phyloP scores from a whole-genome alignment of 2,113 vertebrate genomes.

The Turnix velox region DNA sequence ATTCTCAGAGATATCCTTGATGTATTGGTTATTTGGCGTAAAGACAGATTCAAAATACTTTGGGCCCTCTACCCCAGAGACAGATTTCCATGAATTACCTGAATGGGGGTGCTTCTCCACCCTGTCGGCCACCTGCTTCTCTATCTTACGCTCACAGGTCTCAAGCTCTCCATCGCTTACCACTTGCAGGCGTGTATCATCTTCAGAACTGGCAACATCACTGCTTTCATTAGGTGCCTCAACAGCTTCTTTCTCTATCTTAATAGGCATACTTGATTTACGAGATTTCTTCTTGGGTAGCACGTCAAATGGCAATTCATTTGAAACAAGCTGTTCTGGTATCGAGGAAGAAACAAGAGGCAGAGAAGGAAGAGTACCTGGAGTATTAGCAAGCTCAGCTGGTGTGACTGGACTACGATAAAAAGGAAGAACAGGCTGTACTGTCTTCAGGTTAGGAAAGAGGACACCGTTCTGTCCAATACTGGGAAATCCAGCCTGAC shows the following conservation, averaged over 20 bases:
- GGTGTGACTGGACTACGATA: constrained; percentile 92
- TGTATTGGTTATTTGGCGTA: constrained; percentile 35
- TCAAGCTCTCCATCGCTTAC: constrained; percentile 72
- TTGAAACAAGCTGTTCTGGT: constrained; percentile 76
- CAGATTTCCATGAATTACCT: constrained; percentile 50
- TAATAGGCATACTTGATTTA: constrained; percentile 98
- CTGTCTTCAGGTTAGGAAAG: constrained; percentile 93
- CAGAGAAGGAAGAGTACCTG: constrained; percentile 88
- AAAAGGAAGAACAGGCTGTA: constrained; percentile 95
- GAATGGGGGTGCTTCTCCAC: constrained; percentile 51
- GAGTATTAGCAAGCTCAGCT: constrained; percentile 91
- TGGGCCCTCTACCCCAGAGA: constrained; percentile 57
- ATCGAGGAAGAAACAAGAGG: constrained; percentile 88
- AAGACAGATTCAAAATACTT: constrained; percentile 54
- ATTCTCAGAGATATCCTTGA: constrained; percentile 61
- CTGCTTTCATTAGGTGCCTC: constrained; percentile 71
- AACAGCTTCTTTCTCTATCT: constrained; percentile 89
- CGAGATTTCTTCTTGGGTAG: constrained; percentile 98
- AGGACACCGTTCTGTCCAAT: constrained; percentile 87
- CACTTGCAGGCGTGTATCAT: constrained; percentile 71
- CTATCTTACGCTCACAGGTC: constrained; percentile 59
- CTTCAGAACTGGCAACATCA: constrained; percentile 79
- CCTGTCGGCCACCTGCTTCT: constrained; percentile 15
- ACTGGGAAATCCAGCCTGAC: constrained; percentile 74
- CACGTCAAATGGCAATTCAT: constrained; percentile 73